A percentile compares a stretch with the other conserved stretches of the same genome.
Evolutionary conservation across 2,113 vertebrate genomes (phyloP).

Genomic region (Chamaea fasciata): DNA sequence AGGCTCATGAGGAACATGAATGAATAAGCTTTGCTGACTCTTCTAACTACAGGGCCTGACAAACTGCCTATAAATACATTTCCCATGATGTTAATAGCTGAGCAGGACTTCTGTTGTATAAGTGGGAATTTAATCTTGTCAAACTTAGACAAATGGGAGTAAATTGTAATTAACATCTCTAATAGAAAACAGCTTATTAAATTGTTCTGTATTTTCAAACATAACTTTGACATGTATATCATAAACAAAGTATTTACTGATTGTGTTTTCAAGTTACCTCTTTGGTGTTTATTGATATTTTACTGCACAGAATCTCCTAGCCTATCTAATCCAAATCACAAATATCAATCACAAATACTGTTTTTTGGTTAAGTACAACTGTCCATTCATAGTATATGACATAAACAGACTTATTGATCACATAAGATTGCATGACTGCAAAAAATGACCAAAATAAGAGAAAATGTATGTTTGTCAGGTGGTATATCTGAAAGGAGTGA

Average conservation of each 20-base stretch:
- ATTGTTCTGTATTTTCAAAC: not conserved
- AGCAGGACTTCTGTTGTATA: slow-evolving; percentile 13
- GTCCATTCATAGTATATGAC: not conserved
- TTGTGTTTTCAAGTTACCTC: not conserved
- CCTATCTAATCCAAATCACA: not conserved
- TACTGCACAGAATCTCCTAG: not conserved
- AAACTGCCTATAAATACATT: slow-evolving; percentile 52
- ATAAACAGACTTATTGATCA: not conserved
- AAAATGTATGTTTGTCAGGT: not conserved
- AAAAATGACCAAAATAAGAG: not conserved
- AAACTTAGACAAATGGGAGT: not conserved
- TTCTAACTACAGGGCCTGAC: not conserved
- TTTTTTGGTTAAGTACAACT: not conserved
- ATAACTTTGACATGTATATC: not conserved
- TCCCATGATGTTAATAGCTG: slow-evolving; percentile 17
- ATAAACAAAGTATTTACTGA: not conserved
- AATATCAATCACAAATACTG: not conserved
- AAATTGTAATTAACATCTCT: not conserved
- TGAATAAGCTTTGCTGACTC: slow-evolving; percentile 55
- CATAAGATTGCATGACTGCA: not conserved
- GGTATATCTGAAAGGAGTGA: not conserved
- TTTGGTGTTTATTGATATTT: not conserved
- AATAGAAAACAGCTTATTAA: not conserved
- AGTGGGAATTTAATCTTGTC: not conserved
- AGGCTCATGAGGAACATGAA: slow-evolving; percentile 43